Conservation (phyloP, 2,888 invertebrate species). For the Junonia oenone region DNA sequence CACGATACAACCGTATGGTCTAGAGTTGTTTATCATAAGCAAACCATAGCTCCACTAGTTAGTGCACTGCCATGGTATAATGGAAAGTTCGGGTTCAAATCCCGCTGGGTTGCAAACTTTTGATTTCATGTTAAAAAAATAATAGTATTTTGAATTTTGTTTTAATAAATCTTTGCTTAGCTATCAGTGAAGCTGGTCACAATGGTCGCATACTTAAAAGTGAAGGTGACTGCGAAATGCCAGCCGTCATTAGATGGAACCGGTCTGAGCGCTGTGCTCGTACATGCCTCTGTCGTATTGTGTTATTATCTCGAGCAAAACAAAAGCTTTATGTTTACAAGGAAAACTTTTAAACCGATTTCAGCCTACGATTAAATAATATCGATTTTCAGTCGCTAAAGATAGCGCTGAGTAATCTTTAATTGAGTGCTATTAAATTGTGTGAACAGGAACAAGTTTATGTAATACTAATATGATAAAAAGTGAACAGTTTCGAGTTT, state of each 20-base stretch:
- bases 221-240: constrained; percentile 55
- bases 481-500: not conserved
- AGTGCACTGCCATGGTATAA: no score
- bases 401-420: no score
- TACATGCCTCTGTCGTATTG: constrained; percentile 9
- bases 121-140: no score
- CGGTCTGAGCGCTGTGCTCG: constrained; percentile 12
- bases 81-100: not conserved
- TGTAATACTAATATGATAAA: not conserved
- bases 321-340: not conserved
- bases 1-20: no score
- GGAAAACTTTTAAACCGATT: not conserved
- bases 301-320: not conserved
- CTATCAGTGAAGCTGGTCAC: not conserved
- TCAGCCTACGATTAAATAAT: not conserved
- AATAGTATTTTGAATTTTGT: not conserved
- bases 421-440: no score
- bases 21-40: no score
- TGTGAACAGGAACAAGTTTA: no score
- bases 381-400: not conserved
- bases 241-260: constrained; percentile 21
- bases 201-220: constrained; percentile 42
- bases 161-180: not conserved
- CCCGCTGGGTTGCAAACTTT: no score
- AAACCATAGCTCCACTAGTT: no score